Evolutionary conservation across 2,888 invertebrate genomes (phyloP).

Genomic region (Helleia helle): DNA sequence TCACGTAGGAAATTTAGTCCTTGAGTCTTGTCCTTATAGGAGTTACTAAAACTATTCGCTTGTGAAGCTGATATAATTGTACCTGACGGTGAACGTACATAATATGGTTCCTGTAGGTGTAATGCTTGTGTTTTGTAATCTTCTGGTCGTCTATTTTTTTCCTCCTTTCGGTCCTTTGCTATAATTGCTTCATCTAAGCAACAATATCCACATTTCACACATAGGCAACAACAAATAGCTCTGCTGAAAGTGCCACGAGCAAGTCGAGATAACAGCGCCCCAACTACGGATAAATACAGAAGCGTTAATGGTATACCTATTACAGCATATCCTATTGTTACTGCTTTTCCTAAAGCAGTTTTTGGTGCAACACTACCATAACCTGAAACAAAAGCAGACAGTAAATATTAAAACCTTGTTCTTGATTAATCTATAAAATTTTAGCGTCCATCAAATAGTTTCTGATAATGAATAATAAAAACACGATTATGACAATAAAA

Average conservation of each 20-base stretch:
- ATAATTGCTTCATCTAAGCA: constrained; percentile 89
- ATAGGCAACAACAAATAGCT: constrained; percentile 87
- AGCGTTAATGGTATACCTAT: constrained; percentile 91
- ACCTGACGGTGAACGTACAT: constrained; percentile 73
- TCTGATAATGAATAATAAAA: too few relatives aligned
- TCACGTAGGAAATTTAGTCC: constrained; percentile 60
- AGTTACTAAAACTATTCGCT: constrained; percentile 57
- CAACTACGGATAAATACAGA: constrained; percentile 90
- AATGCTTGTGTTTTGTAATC: constrained; percentile 76
- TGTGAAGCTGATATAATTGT: constrained; percentile 69
- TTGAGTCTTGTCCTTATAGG: constrained; percentile 59
- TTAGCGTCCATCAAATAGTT: too few relatives aligned
- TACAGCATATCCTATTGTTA: constrained; percentile 91
- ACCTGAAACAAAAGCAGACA: constrained; percentile 73
- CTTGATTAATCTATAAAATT: too few relatives aligned
- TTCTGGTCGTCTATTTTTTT: constrained; percentile 83
- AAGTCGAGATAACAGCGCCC: constrained; percentile 86
- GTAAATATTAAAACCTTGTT: too few relatives aligned
- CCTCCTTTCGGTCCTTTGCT: constrained; percentile 86
- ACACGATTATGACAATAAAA: too few relatives aligned
- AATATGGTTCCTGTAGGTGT: constrained; percentile 80
- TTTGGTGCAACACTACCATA: constrained; percentile 94
- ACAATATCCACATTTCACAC: constrained; percentile 91
- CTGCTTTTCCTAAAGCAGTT: constrained; percentile 91
- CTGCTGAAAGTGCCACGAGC: constrained; percentile 87